Evolutionary conservation across 2,797 vertebrate genomes (phyloP).

Genomic region (Momotus momota): DNA sequence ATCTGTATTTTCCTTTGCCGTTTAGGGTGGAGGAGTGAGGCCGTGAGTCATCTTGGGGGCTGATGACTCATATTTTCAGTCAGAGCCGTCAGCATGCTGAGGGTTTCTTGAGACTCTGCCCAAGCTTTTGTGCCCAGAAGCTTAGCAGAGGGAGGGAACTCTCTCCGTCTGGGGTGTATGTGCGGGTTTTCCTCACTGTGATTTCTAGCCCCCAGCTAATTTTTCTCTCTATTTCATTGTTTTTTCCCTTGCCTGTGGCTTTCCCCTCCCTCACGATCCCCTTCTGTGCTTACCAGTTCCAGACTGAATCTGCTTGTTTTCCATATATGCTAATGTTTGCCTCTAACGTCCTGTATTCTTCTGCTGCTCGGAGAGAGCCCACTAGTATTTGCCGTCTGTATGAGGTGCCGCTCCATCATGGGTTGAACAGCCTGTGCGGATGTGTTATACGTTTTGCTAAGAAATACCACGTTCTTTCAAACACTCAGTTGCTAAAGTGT

Average conservation of each 20-base stretch:
- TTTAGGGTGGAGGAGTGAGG: not conserved
- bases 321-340: not conserved
- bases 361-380: not conserved
- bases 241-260: not conserved
- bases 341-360: not conserved
- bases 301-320: not conserved
- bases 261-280: not conserved
- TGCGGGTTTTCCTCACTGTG: not conserved
- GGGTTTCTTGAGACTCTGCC: slow-evolving; percentile 22
- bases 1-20: slow-evolving; percentile 44
- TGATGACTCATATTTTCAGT: slow-evolving; percentile 65
- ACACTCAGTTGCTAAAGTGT: not conserved
- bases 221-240: not conserved
- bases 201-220: not conserved
- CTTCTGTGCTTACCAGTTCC: not conserved
- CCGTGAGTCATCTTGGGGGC: slow-evolving; percentile 55
- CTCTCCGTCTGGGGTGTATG: not conserved
- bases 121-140: not conserved
- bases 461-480: not conserved
- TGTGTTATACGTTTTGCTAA: not conserved
- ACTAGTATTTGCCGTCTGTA: not conserved
- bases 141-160: not conserved
- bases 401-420: not conserved
- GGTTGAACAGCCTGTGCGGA: not conserved
- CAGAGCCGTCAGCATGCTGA: not conserved